These are phyloP conservation scores for Amblyopsis hoosieri DNA, from an alignment of 2,797 vertebrate species.

Conservation along the genomic window DNA sequence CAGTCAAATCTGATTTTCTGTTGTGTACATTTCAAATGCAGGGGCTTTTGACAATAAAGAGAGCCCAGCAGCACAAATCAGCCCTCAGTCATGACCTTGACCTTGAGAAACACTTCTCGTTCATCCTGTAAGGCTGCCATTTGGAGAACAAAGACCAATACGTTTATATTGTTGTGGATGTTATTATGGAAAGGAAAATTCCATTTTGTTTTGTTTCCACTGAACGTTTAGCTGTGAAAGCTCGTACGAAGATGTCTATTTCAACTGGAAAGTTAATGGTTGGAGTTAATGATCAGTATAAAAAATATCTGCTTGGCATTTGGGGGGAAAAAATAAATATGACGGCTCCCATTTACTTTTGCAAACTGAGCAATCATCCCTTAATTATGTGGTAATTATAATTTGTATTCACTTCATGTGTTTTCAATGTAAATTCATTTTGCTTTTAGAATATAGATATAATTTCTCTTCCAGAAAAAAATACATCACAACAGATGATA, in stretches of 20 bases:
- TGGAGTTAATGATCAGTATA: constrained; percentile 35
- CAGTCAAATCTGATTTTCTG: constrained; percentile 53
- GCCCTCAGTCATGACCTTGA: constrained; percentile 55
- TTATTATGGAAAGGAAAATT: constrained; percentile 31
- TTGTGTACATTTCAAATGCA: constrained; percentile 61
- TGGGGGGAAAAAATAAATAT: constrained; percentile 23
- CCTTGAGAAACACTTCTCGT: constrained; percentile 47
- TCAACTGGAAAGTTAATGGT: constrained; percentile 21
- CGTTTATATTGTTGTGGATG: constrained; percentile 31
- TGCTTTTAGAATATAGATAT: background rate
- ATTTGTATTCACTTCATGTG: too few species aligned
- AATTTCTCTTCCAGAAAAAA: background rate
- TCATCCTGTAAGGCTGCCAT: constrained; percentile 54
- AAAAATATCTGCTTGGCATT: constrained; percentile 14
- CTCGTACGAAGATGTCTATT: constrained; percentile 24
- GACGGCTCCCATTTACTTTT: constrained; percentile 18
- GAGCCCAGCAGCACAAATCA: constrained; percentile 40
- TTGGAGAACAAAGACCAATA: constrained; percentile 38
- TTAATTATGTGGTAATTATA: background rate
- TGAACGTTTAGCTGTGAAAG: constrained; percentile 27
- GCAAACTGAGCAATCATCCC: constrained; percentile 5
- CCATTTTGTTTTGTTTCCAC: constrained; percentile 35
- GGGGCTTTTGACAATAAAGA: constrained; percentile 40
- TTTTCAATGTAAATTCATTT: background rate
- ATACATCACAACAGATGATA: constrained; percentile 33